Conservation (phyloP, 1,140 invertebrate species). For the Leptopilina boulardi region DNA sequence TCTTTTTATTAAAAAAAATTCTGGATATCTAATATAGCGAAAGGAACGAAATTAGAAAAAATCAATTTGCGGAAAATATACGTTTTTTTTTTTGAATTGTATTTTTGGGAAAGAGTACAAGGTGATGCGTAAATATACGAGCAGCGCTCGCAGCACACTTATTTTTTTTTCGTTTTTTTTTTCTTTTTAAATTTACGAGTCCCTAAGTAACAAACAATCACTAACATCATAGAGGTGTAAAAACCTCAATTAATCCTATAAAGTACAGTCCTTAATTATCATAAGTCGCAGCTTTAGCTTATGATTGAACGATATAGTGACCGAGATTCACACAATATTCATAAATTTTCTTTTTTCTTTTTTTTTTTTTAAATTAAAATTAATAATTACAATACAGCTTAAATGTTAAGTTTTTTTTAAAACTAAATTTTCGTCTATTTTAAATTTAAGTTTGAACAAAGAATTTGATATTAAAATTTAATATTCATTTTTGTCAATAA, state of each 20-base stretch:
- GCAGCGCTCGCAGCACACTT: constrained; percentile 58
- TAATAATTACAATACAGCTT: too few relatives aligned
- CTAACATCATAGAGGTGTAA: constrained; percentile 44
- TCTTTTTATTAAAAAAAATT: too few relatives aligned
- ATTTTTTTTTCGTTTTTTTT: too few relatives aligned
- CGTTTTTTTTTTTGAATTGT: constrained; percentile 1
- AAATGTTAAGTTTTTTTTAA: too few relatives aligned
- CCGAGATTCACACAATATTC: background rate
- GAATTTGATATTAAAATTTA: too few relatives aligned
- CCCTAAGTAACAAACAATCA: constrained; percentile 50
- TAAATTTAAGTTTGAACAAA: too few relatives aligned
- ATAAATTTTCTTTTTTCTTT: too few relatives aligned
- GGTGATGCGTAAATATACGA: constrained; percentile 51
- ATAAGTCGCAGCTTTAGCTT: constrained; percentile 36
- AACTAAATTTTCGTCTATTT: too few relatives aligned
- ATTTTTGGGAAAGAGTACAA: constrained; percentile 35
- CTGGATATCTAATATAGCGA: too few relatives aligned
- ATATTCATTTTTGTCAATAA: too few relatives aligned
- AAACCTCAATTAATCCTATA: constrained; percentile 29
- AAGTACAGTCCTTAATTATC: constrained; percentile 48
- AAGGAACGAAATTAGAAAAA: background rate
- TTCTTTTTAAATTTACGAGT: constrained; percentile 54
- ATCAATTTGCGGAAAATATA: constrained; percentile 24
- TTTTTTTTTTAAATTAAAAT: background rate
- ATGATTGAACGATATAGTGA: constrained; percentile 38